phyloP scores from a whole-genome alignment of 2,888 invertebrate species.

The Oligia strigilis region DNA sequence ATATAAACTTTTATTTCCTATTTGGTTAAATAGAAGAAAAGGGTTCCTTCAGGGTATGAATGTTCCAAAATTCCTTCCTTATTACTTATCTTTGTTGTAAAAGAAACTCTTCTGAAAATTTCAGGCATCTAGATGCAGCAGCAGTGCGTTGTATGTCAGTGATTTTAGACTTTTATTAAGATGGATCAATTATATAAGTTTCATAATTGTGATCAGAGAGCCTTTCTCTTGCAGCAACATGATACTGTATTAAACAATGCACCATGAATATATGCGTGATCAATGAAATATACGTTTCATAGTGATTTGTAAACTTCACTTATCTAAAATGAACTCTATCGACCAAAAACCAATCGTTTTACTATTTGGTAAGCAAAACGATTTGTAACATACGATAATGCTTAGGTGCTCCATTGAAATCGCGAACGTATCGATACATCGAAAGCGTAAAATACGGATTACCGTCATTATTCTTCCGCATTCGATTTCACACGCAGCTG shows the following conservation, averaged over 20 bases:
- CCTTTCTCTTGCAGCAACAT: background rate
- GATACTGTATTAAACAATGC: background rate
- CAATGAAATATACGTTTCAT: background rate
- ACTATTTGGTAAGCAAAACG: slow-evolving; percentile 33
- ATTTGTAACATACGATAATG: slow-evolving; percentile 34
- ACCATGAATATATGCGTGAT: background rate
- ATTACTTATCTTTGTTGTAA: background rate
- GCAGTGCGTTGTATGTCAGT: background rate
- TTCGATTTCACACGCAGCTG: slow-evolving; percentile 56
- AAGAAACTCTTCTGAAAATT: background rate
- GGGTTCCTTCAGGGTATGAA: background rate
- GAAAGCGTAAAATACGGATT: slow-evolving; percentile 50
- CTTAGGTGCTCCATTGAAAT: slow-evolving; percentile 49
- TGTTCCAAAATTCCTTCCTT: background rate
- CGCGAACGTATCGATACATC: slow-evolving; percentile 51
- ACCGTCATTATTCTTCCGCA: slow-evolving; percentile 59
- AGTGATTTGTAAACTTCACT: background rate
- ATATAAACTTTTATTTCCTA: background rate
- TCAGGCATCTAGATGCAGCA: rapidly evolving
- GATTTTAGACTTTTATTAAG: no score
- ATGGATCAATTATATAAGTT: background rate
- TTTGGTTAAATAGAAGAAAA: background rate
- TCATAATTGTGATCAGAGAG: background rate
- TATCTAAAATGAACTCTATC: slow-evolving; percentile 8
- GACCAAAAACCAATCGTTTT: slow-evolving; percentile 33